phyloP scores from a whole-genome alignment of 2,113 vertebrate genomes.

The Chionodraco myersi region DNA sequence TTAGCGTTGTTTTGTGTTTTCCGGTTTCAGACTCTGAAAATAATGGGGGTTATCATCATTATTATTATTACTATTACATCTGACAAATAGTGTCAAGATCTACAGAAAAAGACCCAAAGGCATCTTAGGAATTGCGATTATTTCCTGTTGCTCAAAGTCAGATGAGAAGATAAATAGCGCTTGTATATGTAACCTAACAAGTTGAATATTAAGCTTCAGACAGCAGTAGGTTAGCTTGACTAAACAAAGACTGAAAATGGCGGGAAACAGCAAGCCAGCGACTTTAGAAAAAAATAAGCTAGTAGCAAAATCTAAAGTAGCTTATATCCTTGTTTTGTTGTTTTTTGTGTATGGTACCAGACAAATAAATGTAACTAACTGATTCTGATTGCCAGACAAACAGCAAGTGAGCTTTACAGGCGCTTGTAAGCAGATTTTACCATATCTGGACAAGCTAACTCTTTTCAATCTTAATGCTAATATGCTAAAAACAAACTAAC shows the following conservation, averaged over 20 bases:
- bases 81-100: not conserved
- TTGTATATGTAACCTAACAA: not conserved
- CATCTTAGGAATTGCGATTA: not conserved
- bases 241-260: not conserved
- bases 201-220: not conserved
- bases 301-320: not conserved
- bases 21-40: not conserved
- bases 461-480: not conserved
- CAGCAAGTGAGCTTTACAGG: too few relatives aligned
- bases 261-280: not conserved
- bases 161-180: not conserved
- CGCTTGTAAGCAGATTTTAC: not conserved
- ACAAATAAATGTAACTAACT: not conserved
- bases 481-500: not conserved
- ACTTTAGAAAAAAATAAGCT: not conserved
- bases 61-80: too few relatives aligned
- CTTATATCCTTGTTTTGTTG: not conserved
- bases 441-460: not conserved
- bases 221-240: not conserved
- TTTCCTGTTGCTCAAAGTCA: not conserved
- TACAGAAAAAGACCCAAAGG: not conserved
- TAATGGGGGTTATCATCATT: not conserved
- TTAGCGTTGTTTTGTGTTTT: not conserved
- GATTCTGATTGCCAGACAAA: constrained; percentile 1
- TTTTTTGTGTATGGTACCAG: not conserved